Base-by-base conservation (phyloP, 2,888 invertebrate genomes). In the Hipparchia sbordonii region DNA sequence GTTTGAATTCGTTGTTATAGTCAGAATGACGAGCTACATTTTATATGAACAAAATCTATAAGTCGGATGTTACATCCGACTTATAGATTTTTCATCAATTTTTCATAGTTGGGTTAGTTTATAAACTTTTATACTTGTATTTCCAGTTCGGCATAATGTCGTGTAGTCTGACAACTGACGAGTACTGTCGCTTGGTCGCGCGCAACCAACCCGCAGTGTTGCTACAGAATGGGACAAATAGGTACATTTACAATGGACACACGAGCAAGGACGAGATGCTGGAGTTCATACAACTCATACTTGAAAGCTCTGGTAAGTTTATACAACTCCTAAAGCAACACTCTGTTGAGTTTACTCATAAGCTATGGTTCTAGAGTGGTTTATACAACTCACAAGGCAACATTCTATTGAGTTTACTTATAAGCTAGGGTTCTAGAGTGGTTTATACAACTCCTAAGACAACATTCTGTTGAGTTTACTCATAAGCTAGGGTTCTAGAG, bases 91-190 rank as follows among this genome's bases (percentile, higher is more conserved):
- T n/a, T n/a, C n/a, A n/a, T n/a, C n/a, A 23, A 23, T 23, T 23
- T 23, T 23, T 1, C 23, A 23, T 23, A 23, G 23, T 23, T 23
- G 23, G 23, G 23, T 23, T 23, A 23, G 23, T 23, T 23, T 23
- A 23, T 23, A 23, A 23, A 23, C 23, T 23, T 23, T 23, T 23
- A 23, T 23, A 23, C 1, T 57, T 59, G 9, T 39, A 33, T 60
- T 33, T 60, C 75, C 84, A 92, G 92, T 92, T 92, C 70, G 92
- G 91, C 9, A 90, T 92, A 77, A 84, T 91, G 81, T 74, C 79
- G 7, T 92, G 92, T 72, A 85, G 85, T 0, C 59, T 77, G 0
- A 76, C 74, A 54, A 86, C 86, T 0, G 86, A 89, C 46, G 77
- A 82, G 33, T 79, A 84, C 72, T 92, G 92, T 74, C 84, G 85